These are phyloP conservation scores for Rhinatrema bivittatum DNA, from an alignment of 2,797 vertebrate species.

Conservation along the genomic window DNA sequence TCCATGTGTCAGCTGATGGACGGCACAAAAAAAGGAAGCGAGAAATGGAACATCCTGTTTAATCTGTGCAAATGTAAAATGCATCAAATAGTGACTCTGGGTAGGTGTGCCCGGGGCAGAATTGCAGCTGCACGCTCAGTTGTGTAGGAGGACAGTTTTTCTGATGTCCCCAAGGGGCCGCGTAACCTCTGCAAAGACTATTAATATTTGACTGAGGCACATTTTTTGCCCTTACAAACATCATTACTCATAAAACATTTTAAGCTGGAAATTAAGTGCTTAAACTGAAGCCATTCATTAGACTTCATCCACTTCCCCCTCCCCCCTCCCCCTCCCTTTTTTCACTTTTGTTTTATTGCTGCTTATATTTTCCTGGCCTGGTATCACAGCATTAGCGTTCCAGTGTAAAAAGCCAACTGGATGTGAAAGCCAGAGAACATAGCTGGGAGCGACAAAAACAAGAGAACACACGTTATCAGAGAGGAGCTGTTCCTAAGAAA, in stretches of 20 bases:
- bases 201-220: conserved; percentile 50
- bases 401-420: conserved; percentile 25
- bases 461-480: conserved; percentile 12
- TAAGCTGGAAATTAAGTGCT: conserved; percentile 37
- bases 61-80: conserved; percentile 62
- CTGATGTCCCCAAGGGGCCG: conserved; percentile 48
- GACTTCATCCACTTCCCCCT: conserved; percentile 22
- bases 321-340: background rate
- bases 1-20: conserved; percentile 44
- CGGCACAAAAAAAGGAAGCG: conserved; percentile 40
- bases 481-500: conserved; percentile 10
- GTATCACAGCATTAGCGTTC: conserved; percentile 34
- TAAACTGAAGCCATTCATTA: conserved; percentile 41
- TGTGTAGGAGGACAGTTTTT: conserved; percentile 64
- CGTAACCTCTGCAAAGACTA: conserved; percentile 55
- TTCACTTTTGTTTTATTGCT: conserved; percentile 26
- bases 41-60: conserved; percentile 20
- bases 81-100: conserved; percentile 58
- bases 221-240: conserved; percentile 28
- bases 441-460: conserved; percentile 24
- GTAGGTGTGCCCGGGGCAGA: conserved; percentile 60
- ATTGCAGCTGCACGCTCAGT: conserved; percentile 49
- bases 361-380: conserved; percentile 41
- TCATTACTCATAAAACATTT: conserved; percentile 37
- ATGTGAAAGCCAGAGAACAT: conserved; percentile 27